Evolutionary conservation across 1,140 invertebrate species (phyloP).

Genomic region (Micrasema longulum): DNA sequence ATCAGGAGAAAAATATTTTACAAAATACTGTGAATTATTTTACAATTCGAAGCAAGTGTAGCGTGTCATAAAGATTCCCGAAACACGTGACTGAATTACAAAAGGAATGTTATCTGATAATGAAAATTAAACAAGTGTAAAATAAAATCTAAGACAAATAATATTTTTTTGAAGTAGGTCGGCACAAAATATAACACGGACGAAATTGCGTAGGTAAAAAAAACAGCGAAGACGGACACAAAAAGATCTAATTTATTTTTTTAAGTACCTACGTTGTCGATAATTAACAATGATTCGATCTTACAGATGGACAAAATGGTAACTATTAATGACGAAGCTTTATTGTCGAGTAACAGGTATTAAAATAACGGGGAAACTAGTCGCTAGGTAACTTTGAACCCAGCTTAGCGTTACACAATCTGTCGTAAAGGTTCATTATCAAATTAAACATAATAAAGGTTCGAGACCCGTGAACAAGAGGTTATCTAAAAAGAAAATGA

Average conservation of each 20-base stretch:
- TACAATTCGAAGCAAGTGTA: no score
- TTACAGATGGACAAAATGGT: background rate
- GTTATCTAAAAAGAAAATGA: background rate
- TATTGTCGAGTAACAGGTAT: no score
- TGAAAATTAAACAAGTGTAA: background rate
- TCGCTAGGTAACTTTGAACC: conserved; percentile 1
- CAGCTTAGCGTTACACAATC: conserved; percentile 14
- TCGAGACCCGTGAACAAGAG: conserved; percentile 15
- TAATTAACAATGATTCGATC: background rate
- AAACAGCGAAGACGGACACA: no score
- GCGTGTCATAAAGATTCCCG: no score
- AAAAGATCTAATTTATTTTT: no score
- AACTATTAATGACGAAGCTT: background rate
- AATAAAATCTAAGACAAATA: no score
- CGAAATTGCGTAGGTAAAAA: no score
- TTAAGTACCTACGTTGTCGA: background rate
- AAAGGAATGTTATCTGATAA: no score
- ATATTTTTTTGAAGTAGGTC: background rate
- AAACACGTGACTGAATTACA: no score
- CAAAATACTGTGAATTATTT: no score
- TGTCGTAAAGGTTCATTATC: conserved; percentile 27
- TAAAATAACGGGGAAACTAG: conserved; percentile 5
- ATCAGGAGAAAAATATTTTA: no score
- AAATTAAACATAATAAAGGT: conserved; percentile 31
- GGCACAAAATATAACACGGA: no score